Evolutionary conservation across 2,888 invertebrate species (phyloP).

Genomic region (Spatulosminthurus flaviceps): DNA sequence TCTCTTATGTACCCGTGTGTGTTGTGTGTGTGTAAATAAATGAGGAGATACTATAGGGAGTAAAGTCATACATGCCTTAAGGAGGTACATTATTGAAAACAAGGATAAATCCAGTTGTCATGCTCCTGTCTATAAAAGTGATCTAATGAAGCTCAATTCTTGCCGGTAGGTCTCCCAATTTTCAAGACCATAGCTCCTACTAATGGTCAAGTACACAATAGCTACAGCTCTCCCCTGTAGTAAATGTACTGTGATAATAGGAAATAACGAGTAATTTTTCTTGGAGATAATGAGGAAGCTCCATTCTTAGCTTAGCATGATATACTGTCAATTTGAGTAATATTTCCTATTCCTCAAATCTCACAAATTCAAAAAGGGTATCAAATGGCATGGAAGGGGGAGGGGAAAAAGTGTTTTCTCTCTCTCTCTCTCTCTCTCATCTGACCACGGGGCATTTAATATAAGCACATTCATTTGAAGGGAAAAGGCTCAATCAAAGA

Average conservation of each 20-base stretch:
- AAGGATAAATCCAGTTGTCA: conserved; percentile 44
- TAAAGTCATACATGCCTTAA: conserved; percentile 31
- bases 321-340: too few relatives aligned
- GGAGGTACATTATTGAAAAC: conserved; percentile 43
- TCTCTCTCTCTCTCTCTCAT: too few relatives aligned
- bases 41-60: too few relatives aligned
- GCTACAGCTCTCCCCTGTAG: too few relatives aligned
- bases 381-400: too few relatives aligned
- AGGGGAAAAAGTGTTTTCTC: too few relatives aligned
- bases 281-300: neutral
- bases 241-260: too few relatives aligned
- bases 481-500: conserved; percentile 3
- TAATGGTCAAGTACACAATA: too few relatives aligned
- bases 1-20: too few relatives aligned
- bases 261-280: too few relatives aligned
- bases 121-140: conserved; percentile 39
- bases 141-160: conserved; percentile 35
- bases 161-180: conserved; percentile 34
- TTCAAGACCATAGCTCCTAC: neutral
- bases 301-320: too few relatives aligned
- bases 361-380: neutral
- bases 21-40: too few relatives aligned
- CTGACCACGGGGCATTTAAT: conserved; percentile 11
- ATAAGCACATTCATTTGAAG: neutral
- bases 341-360: neutral